Conservation (phyloP, 2,113 vertebrate species). For the Chaetura pelagica region DNA sequence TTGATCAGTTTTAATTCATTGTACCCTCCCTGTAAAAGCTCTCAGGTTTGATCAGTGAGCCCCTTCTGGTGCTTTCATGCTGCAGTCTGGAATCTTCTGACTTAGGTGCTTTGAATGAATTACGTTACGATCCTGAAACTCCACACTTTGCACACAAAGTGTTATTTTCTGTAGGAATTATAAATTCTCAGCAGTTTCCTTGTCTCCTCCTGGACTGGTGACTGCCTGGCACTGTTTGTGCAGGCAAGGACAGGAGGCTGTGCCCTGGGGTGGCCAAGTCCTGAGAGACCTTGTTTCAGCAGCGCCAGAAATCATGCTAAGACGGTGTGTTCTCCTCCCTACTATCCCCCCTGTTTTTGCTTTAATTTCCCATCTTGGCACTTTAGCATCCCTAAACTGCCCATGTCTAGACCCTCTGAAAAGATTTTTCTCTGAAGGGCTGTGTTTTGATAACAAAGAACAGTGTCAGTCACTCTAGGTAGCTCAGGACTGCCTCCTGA, state of each 20-base stretch:
- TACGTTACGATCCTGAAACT: background rate
- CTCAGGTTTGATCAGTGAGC: background rate
- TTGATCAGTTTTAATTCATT: background rate
- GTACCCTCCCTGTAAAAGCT: background rate
- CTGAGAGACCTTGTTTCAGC: background rate
- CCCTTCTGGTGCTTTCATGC: background rate
- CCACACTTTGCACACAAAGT: background rate
- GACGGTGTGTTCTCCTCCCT: background rate
- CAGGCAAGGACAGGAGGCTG: background rate
- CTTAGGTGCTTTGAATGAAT: background rate
- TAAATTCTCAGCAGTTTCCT: background rate
- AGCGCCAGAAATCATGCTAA: background rate
- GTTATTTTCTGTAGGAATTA: background rate
- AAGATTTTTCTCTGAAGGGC: background rate
- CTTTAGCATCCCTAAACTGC: too few relatives aligned
- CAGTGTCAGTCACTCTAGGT: background rate
- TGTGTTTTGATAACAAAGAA: background rate
- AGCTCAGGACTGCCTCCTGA: background rate
- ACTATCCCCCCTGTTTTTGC: background rate
- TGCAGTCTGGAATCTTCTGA: background rate
- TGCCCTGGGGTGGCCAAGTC: background rate
- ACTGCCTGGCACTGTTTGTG: background rate
- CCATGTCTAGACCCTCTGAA: background rate
- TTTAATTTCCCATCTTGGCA: background rate
- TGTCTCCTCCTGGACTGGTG: background rate